Evolutionary conservation across 2,797 vertebrate genomes (phyloP), one percentile per base, ranked within the genome.

Genomic region (Sphaeramia orbicularis): DNA sequence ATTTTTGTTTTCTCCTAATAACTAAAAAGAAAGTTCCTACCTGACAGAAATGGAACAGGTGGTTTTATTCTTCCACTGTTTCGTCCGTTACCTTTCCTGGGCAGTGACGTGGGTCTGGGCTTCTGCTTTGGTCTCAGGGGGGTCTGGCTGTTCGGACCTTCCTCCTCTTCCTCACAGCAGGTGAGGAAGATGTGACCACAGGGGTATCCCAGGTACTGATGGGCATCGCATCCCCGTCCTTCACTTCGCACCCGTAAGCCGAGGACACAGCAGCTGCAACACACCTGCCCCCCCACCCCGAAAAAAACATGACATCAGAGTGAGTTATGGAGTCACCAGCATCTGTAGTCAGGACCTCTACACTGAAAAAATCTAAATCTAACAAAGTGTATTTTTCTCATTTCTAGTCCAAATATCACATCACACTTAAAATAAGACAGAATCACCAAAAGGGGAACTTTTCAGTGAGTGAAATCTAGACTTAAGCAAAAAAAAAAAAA

Each of bases 211-310:
- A 99, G 93, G 66, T 95, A 93, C 56, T 94, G 91, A 80, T 94
- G 96, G 37, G 86, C 89, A 19, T 95, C 86, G 0, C 97, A 99
- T 3, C 81, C 83, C 24, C 81, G 86, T 27, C 94, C 94, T 71
- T 96, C 94, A 0, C 65, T 88, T 36, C 86, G 90, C 21, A 97
- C 65, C 0, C 85, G 92, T 43, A 97, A 84, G 12, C 97, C 97
- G 61, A 99, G 84, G 7, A 90, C 85, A 32, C 97, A 99, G 85
- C 97, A 99, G 77, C 96, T 96, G 55, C 97, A 99, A 89, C 97
- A 99, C 89, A 96, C 95, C 97, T 99, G 86, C 12, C 40, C 9
- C 16, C 30, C 11, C 59, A 64, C n/a, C n/a, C n/a, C n/a, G n/a
- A n/a, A n/a, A n/a, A n/a, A n/a, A 54, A 81, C 69, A 81, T 52